Conservation (phyloP, 2,797 vertebrate species). For the Ibycter americanus region DNA sequence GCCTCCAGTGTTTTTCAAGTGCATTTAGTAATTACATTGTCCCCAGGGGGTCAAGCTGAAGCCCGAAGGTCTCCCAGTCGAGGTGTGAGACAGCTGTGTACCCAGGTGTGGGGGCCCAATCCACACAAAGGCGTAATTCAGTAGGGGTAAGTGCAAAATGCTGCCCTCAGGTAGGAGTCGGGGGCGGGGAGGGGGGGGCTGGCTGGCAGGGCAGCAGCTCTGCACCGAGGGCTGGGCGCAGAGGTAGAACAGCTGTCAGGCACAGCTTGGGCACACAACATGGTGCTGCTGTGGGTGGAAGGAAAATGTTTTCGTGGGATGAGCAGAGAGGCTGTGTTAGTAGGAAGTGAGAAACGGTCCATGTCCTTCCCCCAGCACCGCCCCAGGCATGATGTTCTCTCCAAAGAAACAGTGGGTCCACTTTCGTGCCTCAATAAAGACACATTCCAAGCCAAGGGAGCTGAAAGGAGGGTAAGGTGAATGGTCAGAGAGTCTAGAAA, state of each 20-base stretch:
- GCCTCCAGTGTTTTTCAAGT: neutral
- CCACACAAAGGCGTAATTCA: neutral
- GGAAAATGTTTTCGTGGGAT: neutral
- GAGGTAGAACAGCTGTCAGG: accelerated
- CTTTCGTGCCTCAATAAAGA: neutral
- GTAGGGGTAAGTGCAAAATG: neutral
- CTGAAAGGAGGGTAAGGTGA: neutral
- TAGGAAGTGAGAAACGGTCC: neutral
- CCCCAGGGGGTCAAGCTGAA: neutral
- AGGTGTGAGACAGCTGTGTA: neutral
- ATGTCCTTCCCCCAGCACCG: accelerated
- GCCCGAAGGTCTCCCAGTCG: accelerated
- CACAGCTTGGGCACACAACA: accelerated
- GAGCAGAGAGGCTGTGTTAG: neutral
- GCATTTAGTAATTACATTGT: neutral
- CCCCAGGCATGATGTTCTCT: neutral
- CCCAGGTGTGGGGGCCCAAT: too few relatives aligned
- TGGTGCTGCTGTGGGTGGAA: neutral
- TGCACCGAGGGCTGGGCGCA: neutral
- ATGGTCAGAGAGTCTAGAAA: neutral
- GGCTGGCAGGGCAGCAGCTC: neutral
- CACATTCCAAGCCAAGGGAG: accelerated
- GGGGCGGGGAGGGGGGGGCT: accelerated
- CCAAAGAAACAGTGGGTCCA: neutral
- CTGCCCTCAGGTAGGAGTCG: neutral